A percentile compares a stretch with the other conserved stretches of the same genome.
These are phyloP conservation scores for Corythoichthys intestinalis DNA, from an alignment of 2,113 vertebrate genomes.

Conservation along the genomic window DNA sequence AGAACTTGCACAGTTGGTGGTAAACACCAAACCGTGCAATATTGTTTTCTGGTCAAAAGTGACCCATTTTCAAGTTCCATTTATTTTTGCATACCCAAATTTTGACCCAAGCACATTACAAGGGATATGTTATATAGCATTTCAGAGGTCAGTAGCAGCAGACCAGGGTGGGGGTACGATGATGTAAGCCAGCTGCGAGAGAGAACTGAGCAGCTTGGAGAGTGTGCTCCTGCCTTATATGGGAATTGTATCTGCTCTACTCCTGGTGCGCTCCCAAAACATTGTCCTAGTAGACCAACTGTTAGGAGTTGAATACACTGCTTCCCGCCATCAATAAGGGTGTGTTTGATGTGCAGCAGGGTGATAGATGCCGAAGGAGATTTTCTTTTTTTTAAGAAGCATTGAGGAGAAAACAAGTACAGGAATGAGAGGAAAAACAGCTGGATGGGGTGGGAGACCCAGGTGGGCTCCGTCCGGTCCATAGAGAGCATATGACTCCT, in stretches of 20 bases:
- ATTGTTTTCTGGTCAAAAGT: no score
- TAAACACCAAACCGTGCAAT: no score
- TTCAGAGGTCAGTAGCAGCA: slow-evolving; percentile 11
- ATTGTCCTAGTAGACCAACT: slow-evolving; percentile 33
- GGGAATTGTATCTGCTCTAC: slow-evolving; percentile 60
- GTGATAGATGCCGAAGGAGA: not conserved
- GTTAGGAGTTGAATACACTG: not conserved
- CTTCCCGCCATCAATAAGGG: not conserved
- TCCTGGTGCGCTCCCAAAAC: slow-evolving; percentile 25
- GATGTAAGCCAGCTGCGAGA: slow-evolving; percentile 30
- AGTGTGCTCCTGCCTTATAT: slow-evolving; percentile 72
- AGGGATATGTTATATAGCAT: slow-evolving; percentile 21
- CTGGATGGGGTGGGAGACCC: slow-evolving; percentile 61
- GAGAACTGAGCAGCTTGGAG: slow-evolving; percentile 45
- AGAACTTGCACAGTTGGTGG: no score
- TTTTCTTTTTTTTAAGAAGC: not conserved
- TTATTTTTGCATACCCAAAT: no score
- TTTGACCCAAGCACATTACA: not conserved
- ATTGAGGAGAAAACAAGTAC: slow-evolving; percentile 8
- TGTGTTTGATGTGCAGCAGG: not conserved
- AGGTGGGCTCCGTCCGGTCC: slow-evolving; percentile 64
- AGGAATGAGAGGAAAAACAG: slow-evolving; percentile 47
- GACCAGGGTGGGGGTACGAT: slow-evolving; percentile 30
- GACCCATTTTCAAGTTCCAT: no score
- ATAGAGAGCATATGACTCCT: slow-evolving; percentile 56